Evolutionary conservation across 2,888 invertebrate genomes (phyloP), one percentile per base, ranked within the genome.

Genomic region (Drosophila percnosoma): DNA sequence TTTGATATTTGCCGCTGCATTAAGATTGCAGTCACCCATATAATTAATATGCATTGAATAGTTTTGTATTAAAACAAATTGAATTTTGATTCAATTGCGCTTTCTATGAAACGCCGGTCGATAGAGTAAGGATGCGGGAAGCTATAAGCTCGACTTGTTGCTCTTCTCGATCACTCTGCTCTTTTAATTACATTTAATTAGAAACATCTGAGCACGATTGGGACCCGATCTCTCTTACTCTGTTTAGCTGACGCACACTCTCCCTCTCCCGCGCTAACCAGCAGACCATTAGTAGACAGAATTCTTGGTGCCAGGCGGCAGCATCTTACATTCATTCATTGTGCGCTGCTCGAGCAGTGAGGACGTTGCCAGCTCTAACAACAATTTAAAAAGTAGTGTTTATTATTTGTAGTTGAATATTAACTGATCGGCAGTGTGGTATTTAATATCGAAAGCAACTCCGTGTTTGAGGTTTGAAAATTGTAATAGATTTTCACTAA

Each of bases 31-130:
- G 59, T 52, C 58, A 68, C 59, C 64, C 63, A 48, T 45, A 68
- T 73, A 70, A 74, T 52, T 73, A 52, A 78, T 78, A 48, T 63
- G 66, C 64, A 87, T 78, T 74, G 58, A 74, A 89, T 85, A 89
- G 70, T 75, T 87, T 87, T 87, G 90, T 85, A 85, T 90, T 88
- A 82, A 71, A 75, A 85, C 83, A 75, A 90, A 85, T 85, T 88
- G 86, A 68, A 80, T 82, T 88, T 85, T 90, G 55, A 85, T 85
- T 85, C 70, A 69, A 68, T 74, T 83, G 80, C 80, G 71, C 48
- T 62, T 59, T 59, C 40, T 33, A 18, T 29, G 38, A 27, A 13
- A 48, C 21, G 49, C 60, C 45, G 34, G 33, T 58, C 60, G 38
- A 27, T 36, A 11, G n/a, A 45, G 34, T 45, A 42, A 53, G 65